Conservation (phyloP, 37 sponge, comb jelly and placozoan genomes). For the Geodia barretti region DNA sequence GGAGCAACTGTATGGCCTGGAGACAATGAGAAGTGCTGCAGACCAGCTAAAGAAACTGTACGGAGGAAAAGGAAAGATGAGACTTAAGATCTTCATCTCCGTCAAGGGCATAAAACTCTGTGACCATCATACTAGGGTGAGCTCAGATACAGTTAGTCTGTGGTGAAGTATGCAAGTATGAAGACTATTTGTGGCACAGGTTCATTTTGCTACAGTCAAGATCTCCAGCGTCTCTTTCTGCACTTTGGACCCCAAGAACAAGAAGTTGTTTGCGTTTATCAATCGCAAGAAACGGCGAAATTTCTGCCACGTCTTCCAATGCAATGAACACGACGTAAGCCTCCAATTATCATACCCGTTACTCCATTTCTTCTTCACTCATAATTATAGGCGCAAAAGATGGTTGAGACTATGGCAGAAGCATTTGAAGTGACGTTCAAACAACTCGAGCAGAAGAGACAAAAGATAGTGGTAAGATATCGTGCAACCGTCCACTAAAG, state of each 20-base stretch:
- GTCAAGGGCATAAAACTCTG: slow-evolving; percentile 84
- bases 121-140: slow-evolving; percentile 69
- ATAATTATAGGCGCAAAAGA: slow-evolving; percentile 65
- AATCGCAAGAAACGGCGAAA: slow-evolving; percentile 79
- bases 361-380: background rate
- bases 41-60: slow-evolving; percentile 79
- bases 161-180: too few species aligned
- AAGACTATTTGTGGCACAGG: slow-evolving; percentile 16
- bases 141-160: too few species aligned
- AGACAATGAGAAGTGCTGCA: slow-evolving; percentile 72
- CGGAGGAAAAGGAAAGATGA: slow-evolving; percentile 80
- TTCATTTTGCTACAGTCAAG: slow-evolving; percentile 82
- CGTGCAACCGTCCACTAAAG: background rate
- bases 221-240: slow-evolving; percentile 90
- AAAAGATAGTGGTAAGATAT: slow-evolving; percentile 33
- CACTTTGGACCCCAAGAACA: slow-evolving; percentile 82
- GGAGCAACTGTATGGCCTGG: slow-evolving; percentile 87
- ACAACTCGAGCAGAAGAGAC: slow-evolving; percentile 36
- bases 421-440: slow-evolving; percentile 80
- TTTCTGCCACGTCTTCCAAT: slow-evolving; percentile 92
- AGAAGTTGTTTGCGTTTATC: slow-evolving; percentile 87
- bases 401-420: slow-evolving; percentile 86
- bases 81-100: slow-evolving; percentile 81
- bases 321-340: slow-evolving; percentile 82
- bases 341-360: too few species aligned